These are phyloP conservation scores for Melitaea cinxia DNA, from an alignment of 1,140 invertebrate species.

Conservation along the genomic window DNA sequence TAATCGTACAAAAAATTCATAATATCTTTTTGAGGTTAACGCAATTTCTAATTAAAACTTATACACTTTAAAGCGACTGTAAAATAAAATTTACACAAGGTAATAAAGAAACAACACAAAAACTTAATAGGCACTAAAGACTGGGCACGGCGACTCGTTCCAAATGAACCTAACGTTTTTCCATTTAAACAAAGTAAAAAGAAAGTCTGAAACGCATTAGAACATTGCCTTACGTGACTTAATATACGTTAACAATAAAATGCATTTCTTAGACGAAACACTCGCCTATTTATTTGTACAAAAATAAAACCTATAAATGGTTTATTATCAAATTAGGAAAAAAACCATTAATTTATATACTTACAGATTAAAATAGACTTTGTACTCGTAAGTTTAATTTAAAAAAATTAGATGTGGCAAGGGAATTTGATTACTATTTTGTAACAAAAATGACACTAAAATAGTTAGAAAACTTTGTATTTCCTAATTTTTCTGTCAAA, in stretches of 20 bases:
- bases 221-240: constrained; percentile 30
- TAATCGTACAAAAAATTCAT: neutral
- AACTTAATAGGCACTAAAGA: constrained; percentile 32
- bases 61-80: constrained; percentile 17
- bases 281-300: too few species aligned
- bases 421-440: too few species aligned
- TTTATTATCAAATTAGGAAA: too few species aligned
- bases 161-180: constrained; percentile 24
- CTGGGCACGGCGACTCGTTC: constrained; percentile 13
- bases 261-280: neutral
- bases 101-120: constrained; percentile 28
- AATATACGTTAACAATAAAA: constrained; percentile 10
- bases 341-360: too few species aligned
- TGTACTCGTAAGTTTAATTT: too few species aligned
- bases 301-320: too few species aligned
- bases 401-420: too few species aligned
- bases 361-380: too few species aligned
- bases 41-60: constrained; percentile 11
- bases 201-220: constrained; percentile 16
- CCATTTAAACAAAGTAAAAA: constrained; percentile 29
- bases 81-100: constrained; percentile 27
- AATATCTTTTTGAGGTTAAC: neutral
- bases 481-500: too few species aligned
- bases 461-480: too few species aligned
- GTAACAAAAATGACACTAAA: too few species aligned